phyloP scores from a whole-genome alignment of 2,113 vertebrate genomes.

The Protobothrops mucrosquamatus region DNA sequence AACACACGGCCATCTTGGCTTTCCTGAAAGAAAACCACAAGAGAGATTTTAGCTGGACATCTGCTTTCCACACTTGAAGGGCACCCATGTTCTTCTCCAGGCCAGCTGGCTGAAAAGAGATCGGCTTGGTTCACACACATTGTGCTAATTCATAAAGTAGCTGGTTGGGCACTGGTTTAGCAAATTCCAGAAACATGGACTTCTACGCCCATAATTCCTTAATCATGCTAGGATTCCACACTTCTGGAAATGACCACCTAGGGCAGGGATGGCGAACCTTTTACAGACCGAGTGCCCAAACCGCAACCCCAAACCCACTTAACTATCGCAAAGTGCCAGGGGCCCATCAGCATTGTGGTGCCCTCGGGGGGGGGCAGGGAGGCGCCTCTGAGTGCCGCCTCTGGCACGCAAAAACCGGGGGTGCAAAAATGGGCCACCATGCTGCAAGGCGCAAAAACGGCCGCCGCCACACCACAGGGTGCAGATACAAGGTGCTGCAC shows the following conservation, averaged over 20 bases:
- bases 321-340: too few relatives aligned
- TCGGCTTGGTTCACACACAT: not conserved
- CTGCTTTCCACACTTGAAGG: not conserved
- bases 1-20: constrained; percentile 40
- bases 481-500: too few relatives aligned
- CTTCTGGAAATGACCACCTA: not conserved
- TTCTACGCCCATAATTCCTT: not conserved
- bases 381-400: too few relatives aligned
- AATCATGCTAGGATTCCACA: not conserved
- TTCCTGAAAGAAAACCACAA: constrained; percentile 43
- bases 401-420: too few relatives aligned
- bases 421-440: too few relatives aligned
- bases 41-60: too few relatives aligned
- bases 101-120: not conserved
- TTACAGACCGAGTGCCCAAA: too few relatives aligned
- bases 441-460: too few relatives aligned
- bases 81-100: not conserved
- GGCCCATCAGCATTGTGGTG: too few relatives aligned
- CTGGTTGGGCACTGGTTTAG: not conserved
- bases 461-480: too few relatives aligned
- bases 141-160: not conserved
- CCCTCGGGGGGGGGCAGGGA: too few relatives aligned
- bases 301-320: too few relatives aligned
- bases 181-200: not conserved
- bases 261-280: not conserved